Evolutionary conservation across 2,888 invertebrate genomes (phyloP), one percentile per base, ranked within the genome.

Genomic region (Zelleria hepariella): DNA sequence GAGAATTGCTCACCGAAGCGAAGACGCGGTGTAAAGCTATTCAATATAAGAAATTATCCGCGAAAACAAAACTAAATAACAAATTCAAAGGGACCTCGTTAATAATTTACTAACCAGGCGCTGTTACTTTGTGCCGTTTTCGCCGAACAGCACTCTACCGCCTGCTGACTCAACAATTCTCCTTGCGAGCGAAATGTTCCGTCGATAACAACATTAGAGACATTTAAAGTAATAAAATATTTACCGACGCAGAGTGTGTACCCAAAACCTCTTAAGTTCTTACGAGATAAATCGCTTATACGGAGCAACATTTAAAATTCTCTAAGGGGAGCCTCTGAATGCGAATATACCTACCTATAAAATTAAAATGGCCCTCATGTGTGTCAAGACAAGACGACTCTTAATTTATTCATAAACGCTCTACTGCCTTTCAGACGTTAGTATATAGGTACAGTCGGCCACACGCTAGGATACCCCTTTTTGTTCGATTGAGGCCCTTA

Each of bases 181-280:
- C 18, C 5, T 20, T 8, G 51, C 51, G 20, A 51, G 15, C 32
- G 32, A 42, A 42, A 42, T 42, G 15, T 42, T 10, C 32, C 15
- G 24, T 54, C 26, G n/a, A 26, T 26, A 24, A 25, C 10, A 25
- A 26, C 25, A 54, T 47, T 21, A 18, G 42, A 54, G 18, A 26
- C 56, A 21, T 32, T 32, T 56, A 21, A 47, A 56, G 56, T 42
- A 32, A 56, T 56, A 56, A 56, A 56, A 56, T 56, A 56, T 56
- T 54, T 21, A 56, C 18, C 42, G 18, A 20, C 7, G 21, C 27
- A 18, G 20, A 47, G 56, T 42, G 56, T 32, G 42, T 20, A 15
- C 32, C 32, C 42, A 7, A 15, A 32, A 42, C 56, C 42, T 32
- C 56, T 56, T 56, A 54, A 56, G 56, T 56, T 56, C 56, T 56